phyloP scores from a whole-genome alignment of 2,113 vertebrate species.

The Naja naja region DNA sequence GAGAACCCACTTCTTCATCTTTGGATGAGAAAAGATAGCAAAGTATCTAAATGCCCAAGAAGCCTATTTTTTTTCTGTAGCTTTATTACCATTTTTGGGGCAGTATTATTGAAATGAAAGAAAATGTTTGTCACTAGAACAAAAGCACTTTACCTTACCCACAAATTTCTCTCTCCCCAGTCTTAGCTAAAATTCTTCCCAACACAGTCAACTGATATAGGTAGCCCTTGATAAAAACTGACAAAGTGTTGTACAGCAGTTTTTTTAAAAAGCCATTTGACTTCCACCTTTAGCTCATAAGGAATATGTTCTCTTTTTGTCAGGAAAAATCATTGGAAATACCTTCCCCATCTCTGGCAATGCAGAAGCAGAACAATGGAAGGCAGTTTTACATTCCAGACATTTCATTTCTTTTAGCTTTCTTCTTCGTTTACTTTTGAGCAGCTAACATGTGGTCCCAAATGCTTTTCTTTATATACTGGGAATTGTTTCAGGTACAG shows the following conservation, averaged over 20 bases:
- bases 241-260: background rate
- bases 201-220: background rate
- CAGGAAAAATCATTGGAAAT: background rate
- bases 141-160: background rate
- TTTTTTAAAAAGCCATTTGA: constrained; percentile 27
- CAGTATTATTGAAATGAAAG: background rate
- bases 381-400: background rate
- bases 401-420: constrained; percentile 12
- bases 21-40: background rate
- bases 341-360: background rate
- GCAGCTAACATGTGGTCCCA: constrained; percentile 14
- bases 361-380: constrained; percentile 17
- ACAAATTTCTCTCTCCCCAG: constrained; percentile 4
- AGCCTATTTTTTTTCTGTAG: background rate
- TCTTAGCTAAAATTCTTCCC: constrained; percentile 5
- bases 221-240: constrained; percentile 13
- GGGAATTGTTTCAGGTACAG: constrained; percentile 11
- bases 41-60: background rate
- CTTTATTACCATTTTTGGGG: background rate
- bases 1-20: background rate
- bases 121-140: background rate
- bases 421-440: constrained; percentile 26
- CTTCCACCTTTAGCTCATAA: background rate
- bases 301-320: background rate
- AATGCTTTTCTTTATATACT: background rate